Percentiles rank a stretch among this genome's conserved stretches.
These are phyloP conservation scores for Andrena camellia DNA, from an alignment of 2,888 invertebrate genomes.

Conservation along the genomic window DNA sequence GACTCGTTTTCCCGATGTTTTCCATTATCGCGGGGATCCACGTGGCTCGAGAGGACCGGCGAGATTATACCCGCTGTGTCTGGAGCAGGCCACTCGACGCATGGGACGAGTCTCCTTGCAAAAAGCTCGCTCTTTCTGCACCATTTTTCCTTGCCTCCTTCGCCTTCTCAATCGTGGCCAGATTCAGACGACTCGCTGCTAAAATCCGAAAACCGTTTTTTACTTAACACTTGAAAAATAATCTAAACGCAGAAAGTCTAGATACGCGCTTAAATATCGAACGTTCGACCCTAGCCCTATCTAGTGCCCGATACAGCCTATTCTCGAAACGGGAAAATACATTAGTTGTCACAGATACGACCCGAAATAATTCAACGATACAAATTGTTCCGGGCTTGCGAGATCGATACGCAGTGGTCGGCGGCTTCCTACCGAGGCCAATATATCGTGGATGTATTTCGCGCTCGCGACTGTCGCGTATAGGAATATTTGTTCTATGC, in stretches of 20 bases:
- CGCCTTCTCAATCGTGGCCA: neutral
- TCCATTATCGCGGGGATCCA: constrained; percentile 52
- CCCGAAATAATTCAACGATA: constrained; percentile 70
- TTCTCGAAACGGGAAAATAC: constrained; percentile 27
- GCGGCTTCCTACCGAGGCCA: constrained; percentile 33
- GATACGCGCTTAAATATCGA: constrained; percentile 11
- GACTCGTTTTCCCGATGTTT: constrained; percentile 54
- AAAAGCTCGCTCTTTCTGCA: neutral
- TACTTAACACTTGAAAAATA: neutral
- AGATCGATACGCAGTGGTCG: constrained; percentile 62
- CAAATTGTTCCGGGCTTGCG: constrained; percentile 63
- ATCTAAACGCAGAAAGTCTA: neutral
- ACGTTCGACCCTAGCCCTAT: neutral
- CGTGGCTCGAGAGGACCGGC: constrained; percentile 39
- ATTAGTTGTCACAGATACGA: constrained; percentile 58
- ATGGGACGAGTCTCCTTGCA: neutral
- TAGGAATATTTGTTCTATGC: constrained; percentile 2
- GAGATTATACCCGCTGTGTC: constrained; percentile 57
- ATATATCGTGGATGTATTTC: constrained; percentile 56
- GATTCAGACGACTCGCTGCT: neutral
- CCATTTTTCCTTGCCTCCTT: neutral
- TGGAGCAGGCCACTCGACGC: constrained; percentile 51
- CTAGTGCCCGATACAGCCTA: neutral
- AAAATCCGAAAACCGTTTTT: too few relatives aligned
- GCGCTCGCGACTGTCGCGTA: constrained; percentile 4